Base-by-base conservation (phyloP, 1,140 invertebrate species). In the Anoplophora glabripennis region DNA sequence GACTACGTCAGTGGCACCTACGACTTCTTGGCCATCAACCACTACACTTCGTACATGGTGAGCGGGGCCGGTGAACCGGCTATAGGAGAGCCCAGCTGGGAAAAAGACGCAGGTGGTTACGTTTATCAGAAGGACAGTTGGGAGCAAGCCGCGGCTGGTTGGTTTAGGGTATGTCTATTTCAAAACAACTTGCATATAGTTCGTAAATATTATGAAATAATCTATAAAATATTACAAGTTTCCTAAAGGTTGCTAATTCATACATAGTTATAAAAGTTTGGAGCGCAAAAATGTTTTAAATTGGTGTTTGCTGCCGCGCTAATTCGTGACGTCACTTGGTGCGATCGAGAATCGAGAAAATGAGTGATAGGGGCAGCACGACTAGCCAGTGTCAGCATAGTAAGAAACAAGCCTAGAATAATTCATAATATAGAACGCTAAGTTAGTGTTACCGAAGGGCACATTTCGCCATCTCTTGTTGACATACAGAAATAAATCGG, bases 11-110 rank as follows among this genome's bases (percentile, higher is more conserved):
- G 55, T 48, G 81, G 81, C 7, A 79, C 80, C 7, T 77, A 76
- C 4, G 81, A 83, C 64, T 80, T 79, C 66, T 73, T 83, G 12
- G 48, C 80, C 70, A 42, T 67, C 58, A 3, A 84, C 81, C 51
- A 87, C 83, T 66, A 71, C 60, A 34, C 38, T 15, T 59, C 54
- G 9, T 14, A 38, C 12, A 57, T 64, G 21, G 48, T 56, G 15
- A 17, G 11, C 12, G 35, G 47, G 4, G 38, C 21, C 17, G 7
- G 21, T 4, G 60, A 66, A 36, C 57, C 12, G n/a, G 48, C 47
- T 7, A 51, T 54, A 12, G 49, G 46, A n/a, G 53, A 15, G 8
- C 44, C 55, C 4, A 56, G 49, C 7, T 60, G 15, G 41, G 1
- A 42, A 0, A 56, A 59, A 33, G 64, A 66, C 36, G 46, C 36